Evolutionary conservation across 2,113 vertebrate species (phyloP).

Genomic region (Haliaeetus leucogaster): DNA sequence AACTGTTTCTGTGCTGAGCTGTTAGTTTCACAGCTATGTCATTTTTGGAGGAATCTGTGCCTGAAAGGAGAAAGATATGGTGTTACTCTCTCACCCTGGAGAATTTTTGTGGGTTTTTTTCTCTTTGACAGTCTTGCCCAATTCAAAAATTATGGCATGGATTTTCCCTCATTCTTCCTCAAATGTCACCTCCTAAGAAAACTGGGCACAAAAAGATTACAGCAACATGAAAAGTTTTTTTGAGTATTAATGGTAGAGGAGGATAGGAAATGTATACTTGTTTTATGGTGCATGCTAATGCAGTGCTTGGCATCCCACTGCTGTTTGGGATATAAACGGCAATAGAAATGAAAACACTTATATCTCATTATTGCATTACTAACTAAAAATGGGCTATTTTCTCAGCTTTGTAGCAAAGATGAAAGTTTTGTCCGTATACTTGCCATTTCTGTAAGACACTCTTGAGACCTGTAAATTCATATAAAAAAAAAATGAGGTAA

Average conservation of each 20-base stretch:
- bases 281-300: background rate
- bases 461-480: background rate
- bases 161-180: background rate
- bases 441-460: background rate
- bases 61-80: background rate
- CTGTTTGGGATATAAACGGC: background rate
- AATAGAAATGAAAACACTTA: background rate
- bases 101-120: background rate
- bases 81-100: background rate
- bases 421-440: background rate
- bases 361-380: background rate
- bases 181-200: background rate
- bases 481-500: background rate
- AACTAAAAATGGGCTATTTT: background rate
- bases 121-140: background rate
- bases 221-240: background rate
- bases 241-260: background rate
- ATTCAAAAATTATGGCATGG: background rate
- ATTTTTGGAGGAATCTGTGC: constrained; percentile 12
- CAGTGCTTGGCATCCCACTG: background rate
- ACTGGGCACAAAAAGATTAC: background rate
- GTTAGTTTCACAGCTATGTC: background rate
- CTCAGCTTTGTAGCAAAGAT: background rate
- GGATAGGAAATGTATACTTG: background rate
- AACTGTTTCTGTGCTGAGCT: constrained; percentile 1